Evolutionary conservation across 92 coral and sea anemone genomes (phyloP).

Genomic region (Paramuricea clavata): DNA sequence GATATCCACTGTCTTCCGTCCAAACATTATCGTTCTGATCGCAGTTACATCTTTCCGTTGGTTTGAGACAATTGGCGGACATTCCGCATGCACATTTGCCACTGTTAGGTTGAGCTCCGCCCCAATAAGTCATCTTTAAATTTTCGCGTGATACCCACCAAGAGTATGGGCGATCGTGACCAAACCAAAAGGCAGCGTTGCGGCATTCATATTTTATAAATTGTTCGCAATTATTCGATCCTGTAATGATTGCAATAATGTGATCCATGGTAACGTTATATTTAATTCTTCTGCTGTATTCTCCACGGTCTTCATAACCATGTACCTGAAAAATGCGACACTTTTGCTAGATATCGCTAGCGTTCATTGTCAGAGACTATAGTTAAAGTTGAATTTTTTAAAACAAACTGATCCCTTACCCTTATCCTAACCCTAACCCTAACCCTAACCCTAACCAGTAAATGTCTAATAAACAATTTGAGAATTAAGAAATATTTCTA

Average conservation of each 20-base stretch:
- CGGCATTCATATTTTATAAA: slow-evolving; percentile 6
- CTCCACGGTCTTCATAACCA: background rate
- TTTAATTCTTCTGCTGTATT: slow-evolving; percentile 7
- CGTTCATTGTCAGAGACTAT: too few relatives aligned
- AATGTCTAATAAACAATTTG: too few relatives aligned
- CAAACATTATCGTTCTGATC: background rate
- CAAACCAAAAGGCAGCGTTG: background rate
- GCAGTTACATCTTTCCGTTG: background rate
- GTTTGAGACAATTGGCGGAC: background rate
- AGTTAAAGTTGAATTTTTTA: too few relatives aligned
- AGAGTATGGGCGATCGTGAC: background rate
- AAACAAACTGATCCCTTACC: too few relatives aligned
- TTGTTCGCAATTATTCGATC: slow-evolving; percentile 17
- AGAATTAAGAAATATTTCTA: too few relatives aligned
- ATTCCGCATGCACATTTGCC: slow-evolving; percentile 43
- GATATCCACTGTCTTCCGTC: slow-evolving; percentile 35
- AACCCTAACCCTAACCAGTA: too few relatives aligned
- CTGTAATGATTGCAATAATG: background rate
- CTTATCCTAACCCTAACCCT: too few relatives aligned
- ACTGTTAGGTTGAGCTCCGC: slow-evolving; percentile 17
- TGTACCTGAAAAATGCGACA: too few relatives aligned
- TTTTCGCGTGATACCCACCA: slow-evolving; percentile 41
- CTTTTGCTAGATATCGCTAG: too few relatives aligned
- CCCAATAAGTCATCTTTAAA: background rate
- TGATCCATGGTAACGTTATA: slow-evolving; percentile 7